Evolutionary conservation across 2,888 invertebrate species (phyloP).

Genomic region (Drosophila prolongata): DNA sequence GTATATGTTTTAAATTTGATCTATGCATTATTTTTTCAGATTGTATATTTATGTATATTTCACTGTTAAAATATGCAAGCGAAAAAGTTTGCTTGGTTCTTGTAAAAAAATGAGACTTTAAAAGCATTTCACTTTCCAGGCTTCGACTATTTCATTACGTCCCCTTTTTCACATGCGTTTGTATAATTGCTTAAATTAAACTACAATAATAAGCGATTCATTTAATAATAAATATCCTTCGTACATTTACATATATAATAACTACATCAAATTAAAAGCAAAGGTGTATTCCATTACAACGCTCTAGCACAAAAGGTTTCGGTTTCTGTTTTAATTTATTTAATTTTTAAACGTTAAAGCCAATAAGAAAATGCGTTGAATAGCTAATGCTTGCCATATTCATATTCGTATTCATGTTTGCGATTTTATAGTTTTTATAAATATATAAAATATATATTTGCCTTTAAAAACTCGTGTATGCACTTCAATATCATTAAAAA

Average conservation of each 20-base stretch:
- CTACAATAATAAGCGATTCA: conserved; percentile 79
- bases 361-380: conserved; percentile 73
- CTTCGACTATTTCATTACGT: conserved; percentile 49
- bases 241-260: conserved; percentile 68
- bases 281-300: conserved; percentile 53
- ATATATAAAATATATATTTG: conserved; percentile 74
- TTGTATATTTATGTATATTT: conserved; percentile 69
- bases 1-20: conserved; percentile 68
- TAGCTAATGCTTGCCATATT: conserved; percentile 59
- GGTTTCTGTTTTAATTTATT: conserved; percentile 25
- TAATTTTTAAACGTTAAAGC: conserved; percentile 73
- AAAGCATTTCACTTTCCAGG: conserved; percentile 80
- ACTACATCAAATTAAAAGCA: conserved; percentile 75
- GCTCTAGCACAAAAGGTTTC: conserved; percentile 57
- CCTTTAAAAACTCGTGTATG: conserved; percentile 70
- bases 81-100: conserved; percentile 76
- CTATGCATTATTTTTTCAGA: conserved; percentile 59
- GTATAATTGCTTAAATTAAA: conserved; percentile 79
- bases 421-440: conserved; percentile 73
- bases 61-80: conserved; percentile 79
- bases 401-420: conserved; percentile 54
- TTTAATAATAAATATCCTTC: conserved; percentile 61
- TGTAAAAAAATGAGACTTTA: conserved; percentile 81
- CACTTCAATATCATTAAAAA: conserved; percentile 66
- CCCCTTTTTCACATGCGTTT: conserved; percentile 45